Evolutionary conservation across 2,797 vertebrate species (phyloP), one percentile per base, ranked within the genome.

Genomic region (Tragelaphus oryx): DNA sequence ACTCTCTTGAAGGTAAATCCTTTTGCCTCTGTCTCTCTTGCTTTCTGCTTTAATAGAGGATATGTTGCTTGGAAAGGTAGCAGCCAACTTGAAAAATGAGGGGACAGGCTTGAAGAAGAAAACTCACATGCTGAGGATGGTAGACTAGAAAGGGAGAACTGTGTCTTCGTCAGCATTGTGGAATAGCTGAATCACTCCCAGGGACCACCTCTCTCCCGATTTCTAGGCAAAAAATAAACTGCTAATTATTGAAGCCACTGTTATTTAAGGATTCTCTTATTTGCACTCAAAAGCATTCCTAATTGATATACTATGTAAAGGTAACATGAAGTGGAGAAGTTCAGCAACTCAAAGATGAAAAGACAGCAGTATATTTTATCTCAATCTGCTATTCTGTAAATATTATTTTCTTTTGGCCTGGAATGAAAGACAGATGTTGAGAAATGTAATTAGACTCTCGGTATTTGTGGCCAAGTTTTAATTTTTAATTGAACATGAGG

Each of bases 401-500:
- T 74, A 55, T 22, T 96, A 93, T 57, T 84, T 96, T 96, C 0
- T 89, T 96, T 82, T 96, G 95, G 87, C 87, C 92, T 95, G 78
- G 81, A 93, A 96, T 91, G 86, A 93, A 81, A 1, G 14, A 62
- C 0, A 0, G 90, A 96, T 95, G 90, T 87, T 93, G 84, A 87
- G 89, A 97, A 97, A 90, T 93, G 46, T 94, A 97, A 95, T 95
- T 91, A 87, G 88, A 83, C 84, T 93, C 74, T 82, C 92, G 89
- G 74, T 91, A 92, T 83, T 71, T 85, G 75, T 92, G 96, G 95
- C 82, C 0, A 5, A 97, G 59, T 96, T 97, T 97, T 97, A 96
- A 95, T 97, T 96, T 96, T 97, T 97, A 97, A 95, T 95, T 94
- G 97, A 98, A 95, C 93, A 94, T 90, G 96, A 97, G 94, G 92